Evolutionary conservation across 2,113 vertebrate species (phyloP).

Genomic region (Rhea americana): DNA sequence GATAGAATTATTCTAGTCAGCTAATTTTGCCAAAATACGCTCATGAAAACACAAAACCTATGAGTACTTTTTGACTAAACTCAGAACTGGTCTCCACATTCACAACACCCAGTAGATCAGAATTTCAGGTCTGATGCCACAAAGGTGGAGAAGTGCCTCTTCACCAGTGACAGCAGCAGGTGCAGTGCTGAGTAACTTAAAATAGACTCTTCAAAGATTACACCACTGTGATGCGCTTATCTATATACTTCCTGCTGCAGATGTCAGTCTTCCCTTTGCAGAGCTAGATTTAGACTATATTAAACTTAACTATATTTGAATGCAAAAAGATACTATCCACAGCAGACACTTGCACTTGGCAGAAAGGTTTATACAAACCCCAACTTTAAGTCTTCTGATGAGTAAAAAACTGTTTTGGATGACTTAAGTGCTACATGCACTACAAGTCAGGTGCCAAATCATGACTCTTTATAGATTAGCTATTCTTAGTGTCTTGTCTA

Average conservation of each 20-base stretch:
- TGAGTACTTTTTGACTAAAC: not conserved
- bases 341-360: not conserved
- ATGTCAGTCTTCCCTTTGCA: not conserved
- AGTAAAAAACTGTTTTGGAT: not conserved
- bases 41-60: not conserved
- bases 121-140: not conserved
- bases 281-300: not conserved
- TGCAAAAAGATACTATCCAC: not conserved
- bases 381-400: not conserved
- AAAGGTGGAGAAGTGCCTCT: not conserved
- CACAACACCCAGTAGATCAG: not conserved
- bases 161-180: not conserved
- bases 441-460: not conserved
- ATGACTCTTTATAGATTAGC: not conserved
- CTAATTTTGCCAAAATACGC: not conserved
- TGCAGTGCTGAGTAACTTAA: not conserved
- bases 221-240: not conserved
- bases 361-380: not conserved
- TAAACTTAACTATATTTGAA: not conserved
- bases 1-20: not conserved
- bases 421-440: not conserved
- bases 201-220: not conserved
- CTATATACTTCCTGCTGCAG: not conserved
- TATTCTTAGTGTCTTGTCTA: not conserved
- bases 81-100: not conserved